Evolutionary conservation across 2,113 vertebrate species (phyloP), one percentile per base, ranked within the genome.

Genomic region (Dasypus novemcinctus): DNA sequence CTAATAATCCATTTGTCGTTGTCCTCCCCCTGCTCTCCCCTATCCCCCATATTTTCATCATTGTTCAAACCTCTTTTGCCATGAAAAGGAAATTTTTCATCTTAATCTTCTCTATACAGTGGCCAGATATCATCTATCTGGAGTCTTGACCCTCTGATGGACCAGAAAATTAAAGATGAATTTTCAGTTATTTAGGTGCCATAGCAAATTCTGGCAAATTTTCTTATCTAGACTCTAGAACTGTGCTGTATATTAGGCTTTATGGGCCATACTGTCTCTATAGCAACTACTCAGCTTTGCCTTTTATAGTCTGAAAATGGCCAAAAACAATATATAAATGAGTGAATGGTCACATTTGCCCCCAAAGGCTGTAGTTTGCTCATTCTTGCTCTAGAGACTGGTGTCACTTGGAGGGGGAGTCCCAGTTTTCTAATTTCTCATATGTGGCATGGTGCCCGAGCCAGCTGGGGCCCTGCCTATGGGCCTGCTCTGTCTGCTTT

Each of bases 81-180:
- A 64, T 29, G 57, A 46, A 81, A 76, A 89, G 61, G 29, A 86
- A 81, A 95, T 91, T 91, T 41, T 83, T 84, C n/a, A 68, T 94
- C 49, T 52, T 84, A 94, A 88, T 85, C 54, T 63, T 95, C 89
- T 93, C n/a, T 36, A 79, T 54, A 61, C 46, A 87, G 41, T 83
- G n/a, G n/a, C 20, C 52, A 69, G 57, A 68, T 80, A 23, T 59
- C 15, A 25, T 49, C 59, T 90, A 25, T 49, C 25, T 74, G 27
- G 75, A 91, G 23, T 90, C 5, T 31, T 17, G 36, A 68, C 54
- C 31, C 29, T 89, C n/a, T 15, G 11, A 75, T 88, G 36, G 74
- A 36, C 78, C 61, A 86, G 82, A 86, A 93, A 82, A 93, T 31
- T 75, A 29, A 93, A 88, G 87, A 3, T 41, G 10, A 89, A 72